Base-by-base conservation (phyloP, 2,797 vertebrate genomes). In the Sebastes baramenuke region DNA sequence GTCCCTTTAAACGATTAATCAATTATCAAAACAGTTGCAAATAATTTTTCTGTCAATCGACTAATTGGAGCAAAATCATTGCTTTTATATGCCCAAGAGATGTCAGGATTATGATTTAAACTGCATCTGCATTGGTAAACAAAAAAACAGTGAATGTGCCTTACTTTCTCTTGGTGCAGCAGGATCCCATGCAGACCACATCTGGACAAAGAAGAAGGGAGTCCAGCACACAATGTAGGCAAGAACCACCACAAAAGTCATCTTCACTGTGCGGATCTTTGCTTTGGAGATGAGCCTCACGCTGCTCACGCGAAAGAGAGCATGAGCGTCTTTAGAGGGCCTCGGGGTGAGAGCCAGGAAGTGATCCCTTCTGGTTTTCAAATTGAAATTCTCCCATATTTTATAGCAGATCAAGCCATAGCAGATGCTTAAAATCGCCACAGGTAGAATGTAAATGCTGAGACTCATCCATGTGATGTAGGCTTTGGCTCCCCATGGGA, bases 381-480 rank as follows among this genome's bases (percentile, higher is more conserved):
- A 92, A 72, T 96, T 96, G 87, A 99, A 95, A 7, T 99, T 99
- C 93, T 99, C 97, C 98, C 99, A 99, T 92, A 99, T 99, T 90
- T 98, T 98, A 91, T 97, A 98, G 91, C 97, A 98, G 87, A 99
- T 99, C 67, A 99, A 94, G 29, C 98, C 97, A 4, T 99, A 99
- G 89, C 98, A 99, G 81, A 97, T 59, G 68, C 96, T 96, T 22
- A 99, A 90, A 86, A 98, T 95, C n/a, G 97, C 54, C 67, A 99
- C 97, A 0, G 99, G 99, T 64, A 99, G 94, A 69, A 99, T 96
- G 86, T 99, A 99, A 80, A 99, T 97, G 38, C 97, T 95, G 4
- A 99, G 95, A 58, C 96, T 99, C 89, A 99, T 99, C 98, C 99
- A 99, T 1, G 98, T 99, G 88, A 99, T 91, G 52, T 99, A 99